Percentiles rank a stretch among this genome's conserved stretches.
Evolutionary conservation across 2,888 invertebrate genomes (phyloP).

Genomic region (Ceramica pisi): DNA sequence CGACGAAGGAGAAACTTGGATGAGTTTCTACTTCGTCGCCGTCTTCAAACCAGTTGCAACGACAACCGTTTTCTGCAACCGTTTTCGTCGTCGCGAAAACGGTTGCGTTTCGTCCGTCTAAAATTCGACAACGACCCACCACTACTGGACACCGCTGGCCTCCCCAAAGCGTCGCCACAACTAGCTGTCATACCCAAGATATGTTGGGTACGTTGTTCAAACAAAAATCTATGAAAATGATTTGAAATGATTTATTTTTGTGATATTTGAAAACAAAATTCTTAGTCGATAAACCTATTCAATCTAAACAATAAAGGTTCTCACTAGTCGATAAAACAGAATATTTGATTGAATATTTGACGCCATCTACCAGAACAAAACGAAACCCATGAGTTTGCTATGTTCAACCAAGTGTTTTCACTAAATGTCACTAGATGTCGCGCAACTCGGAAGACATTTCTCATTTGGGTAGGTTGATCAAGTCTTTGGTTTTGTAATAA

Average conservation of each 20-base stretch:
- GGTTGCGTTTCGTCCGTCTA: too few species aligned
- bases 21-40: too few species aligned
- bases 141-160: too few species aligned
- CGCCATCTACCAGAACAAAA: neutral
- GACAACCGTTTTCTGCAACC: too few species aligned
- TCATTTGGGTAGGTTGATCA: neutral
- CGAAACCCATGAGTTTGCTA: neutral
- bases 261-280: too few species aligned
- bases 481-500: neutral
- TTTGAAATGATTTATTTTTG: neutral
- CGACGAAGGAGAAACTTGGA: too few species aligned
- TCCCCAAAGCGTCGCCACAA: too few species aligned
- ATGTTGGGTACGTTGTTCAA: neutral
- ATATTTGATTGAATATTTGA: neutral
- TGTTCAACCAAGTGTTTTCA: neutral
- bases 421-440: constrained; percentile 36
- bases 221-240: neutral
- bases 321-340: constrained; percentile 35
- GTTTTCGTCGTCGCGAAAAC: too few species aligned
- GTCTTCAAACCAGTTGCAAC: too few species aligned
- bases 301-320: too few species aligned
- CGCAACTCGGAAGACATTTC: neutral
- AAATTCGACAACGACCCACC: too few species aligned
- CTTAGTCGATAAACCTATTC: constrained; percentile 3
- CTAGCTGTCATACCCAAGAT: neutral